Evolutionary conservation across 2,797 vertebrate genomes (phyloP).

Genomic region (Helarctos malayanus): DNA sequence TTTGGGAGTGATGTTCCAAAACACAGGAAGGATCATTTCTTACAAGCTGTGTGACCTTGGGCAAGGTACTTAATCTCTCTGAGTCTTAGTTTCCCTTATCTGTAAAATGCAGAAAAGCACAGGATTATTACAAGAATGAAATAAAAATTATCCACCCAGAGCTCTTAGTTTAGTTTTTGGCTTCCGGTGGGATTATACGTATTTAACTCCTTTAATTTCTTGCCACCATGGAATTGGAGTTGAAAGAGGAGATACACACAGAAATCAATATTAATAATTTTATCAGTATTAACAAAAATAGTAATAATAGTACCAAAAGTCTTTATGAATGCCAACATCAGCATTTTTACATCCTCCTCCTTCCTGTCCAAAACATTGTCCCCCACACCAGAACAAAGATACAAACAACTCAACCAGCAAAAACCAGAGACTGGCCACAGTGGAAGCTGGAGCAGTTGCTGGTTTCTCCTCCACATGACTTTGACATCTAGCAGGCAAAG

Average conservation of each 20-base stretch:
- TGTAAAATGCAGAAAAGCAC: not conserved
- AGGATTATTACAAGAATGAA: not conserved
- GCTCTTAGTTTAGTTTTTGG: not conserved
- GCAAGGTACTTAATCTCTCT: not conserved
- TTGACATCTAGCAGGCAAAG: not conserved
- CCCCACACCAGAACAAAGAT: not conserved
- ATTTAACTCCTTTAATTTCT: not conserved
- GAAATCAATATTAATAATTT: not conserved
- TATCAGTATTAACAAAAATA: not conserved
- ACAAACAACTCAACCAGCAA: not conserved
- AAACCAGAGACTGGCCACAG: not conserved
- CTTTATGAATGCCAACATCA: not conserved
- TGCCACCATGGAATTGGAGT: not conserved
- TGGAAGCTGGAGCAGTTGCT: not conserved
- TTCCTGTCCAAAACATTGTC: not conserved
- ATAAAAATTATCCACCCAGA: not conserved
- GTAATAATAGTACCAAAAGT: not conserved
- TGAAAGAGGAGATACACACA: not conserved
- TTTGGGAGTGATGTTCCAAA: not conserved
- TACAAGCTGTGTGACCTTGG: not conserved
- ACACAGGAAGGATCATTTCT: not conserved
- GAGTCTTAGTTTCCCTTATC: not conserved
- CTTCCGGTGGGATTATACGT: not conserved
- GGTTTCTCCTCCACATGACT: not conserved
- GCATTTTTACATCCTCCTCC: not conserved